Base-by-base conservation (phyloP, 2,113 vertebrate species). In the Psilopogon haemacephalus region DNA sequence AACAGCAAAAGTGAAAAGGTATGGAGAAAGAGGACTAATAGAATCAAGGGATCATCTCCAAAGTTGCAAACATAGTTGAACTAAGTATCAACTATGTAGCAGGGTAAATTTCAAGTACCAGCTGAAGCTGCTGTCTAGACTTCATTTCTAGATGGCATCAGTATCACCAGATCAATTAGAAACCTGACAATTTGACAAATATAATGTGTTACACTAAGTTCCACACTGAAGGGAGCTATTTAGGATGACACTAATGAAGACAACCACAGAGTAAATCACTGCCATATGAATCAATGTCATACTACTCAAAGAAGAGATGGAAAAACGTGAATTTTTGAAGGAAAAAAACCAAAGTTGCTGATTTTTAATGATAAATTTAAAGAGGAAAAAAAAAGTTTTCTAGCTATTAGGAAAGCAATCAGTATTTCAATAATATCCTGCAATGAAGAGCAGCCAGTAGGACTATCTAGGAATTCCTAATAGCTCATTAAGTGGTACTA, bases 401-500 rank as follows among this genome's bases (percentile, higher is more conserved):
- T 26, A 24, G 48, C 33, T 75, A 64, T 73, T 71, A 74, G 50
- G 79, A 40, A 19, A 72, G 40, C 81, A 28, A 94, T 71, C 62
- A n/a, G 37, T 52, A 74, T 12, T 54, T 32, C 62, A 81, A 58
- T 48, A 71, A 71, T 18, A 70, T 26, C 54, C 63, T 78, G 67
- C 62, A 86, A 35, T 48, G 77, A 80, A 95, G 19, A 90, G 58
- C 38, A 90, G 58, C 69, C 94, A 93, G 73, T 17, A 17, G 24
- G 27, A 56, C 80, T 70, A 8, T 76, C 68, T 42, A 91, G 80
- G 86, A 91, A 92, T 77, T 93, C 88, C 76, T 90, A 84, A 91
- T 30, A 90, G 70, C 58, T 90, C 84, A 87, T 92, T 82, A 95
- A 94, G 70, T n/a, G 60, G 79, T 65, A 84, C 48, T 88, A 91